phyloP scores from a whole-genome alignment of 2,113 vertebrate species.

The Psilopsiagon aymara region DNA sequence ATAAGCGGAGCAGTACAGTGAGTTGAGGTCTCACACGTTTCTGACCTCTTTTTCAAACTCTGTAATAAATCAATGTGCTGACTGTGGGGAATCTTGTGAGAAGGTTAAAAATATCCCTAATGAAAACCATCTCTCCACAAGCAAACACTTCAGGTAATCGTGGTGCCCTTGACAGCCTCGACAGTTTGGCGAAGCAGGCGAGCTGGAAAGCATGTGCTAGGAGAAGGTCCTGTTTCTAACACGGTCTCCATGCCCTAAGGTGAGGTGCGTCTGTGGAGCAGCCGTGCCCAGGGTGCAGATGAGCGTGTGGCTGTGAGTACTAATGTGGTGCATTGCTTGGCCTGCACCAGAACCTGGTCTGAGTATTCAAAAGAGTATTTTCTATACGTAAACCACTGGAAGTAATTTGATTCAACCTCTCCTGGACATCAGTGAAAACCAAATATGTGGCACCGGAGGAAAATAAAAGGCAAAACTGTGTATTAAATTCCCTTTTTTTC shows the following conservation, averaged over 20 bases:
- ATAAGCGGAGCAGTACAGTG: accelerated
- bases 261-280: accelerated
- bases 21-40: neutral
- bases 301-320: neutral
- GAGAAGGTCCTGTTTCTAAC: neutral
- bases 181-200: neutral
- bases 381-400: neutral
- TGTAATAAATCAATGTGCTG: neutral
- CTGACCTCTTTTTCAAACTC: neutral
- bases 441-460: neutral
- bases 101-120: neutral
- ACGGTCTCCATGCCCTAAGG: neutral
- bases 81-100: neutral
- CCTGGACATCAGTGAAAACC: neutral
- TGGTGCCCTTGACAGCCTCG: neutral
- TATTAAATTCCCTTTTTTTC: neutral
- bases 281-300: accelerated
- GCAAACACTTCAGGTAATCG: neutral
- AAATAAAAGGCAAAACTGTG: neutral
- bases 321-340: accelerated
- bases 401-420: neutral
- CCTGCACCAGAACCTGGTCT: neutral
- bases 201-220: neutral
- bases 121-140: neutral
- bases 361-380: neutral